Evolutionary conservation across 2,113 vertebrate species (phyloP).

Genomic region (Elaphurus davidianus): DNA sequence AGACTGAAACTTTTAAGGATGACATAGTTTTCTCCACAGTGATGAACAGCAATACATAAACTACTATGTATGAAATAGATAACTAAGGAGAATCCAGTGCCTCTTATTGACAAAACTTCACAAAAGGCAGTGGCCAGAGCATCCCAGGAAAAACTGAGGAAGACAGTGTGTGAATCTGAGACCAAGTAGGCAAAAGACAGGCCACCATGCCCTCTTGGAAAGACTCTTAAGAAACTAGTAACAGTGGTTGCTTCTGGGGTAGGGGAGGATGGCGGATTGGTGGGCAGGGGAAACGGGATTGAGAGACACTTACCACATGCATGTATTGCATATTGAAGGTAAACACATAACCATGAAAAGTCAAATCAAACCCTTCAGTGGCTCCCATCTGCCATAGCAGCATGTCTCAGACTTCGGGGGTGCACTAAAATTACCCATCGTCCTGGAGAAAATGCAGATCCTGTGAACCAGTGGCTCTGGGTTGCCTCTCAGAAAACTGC

Average conservation of each 20-base stretch:
- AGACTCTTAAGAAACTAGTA: not conserved
- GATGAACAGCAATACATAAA: not conserved
- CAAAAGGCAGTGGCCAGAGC: not conserved
- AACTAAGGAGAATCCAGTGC: not conserved
- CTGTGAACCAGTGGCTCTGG: not conserved
- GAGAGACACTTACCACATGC: not conserved
- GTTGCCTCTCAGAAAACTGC: not conserved
- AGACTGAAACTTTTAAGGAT: not conserved
- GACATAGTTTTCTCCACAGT: not conserved
- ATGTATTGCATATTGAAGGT: not conserved
- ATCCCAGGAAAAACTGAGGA: not conserved
- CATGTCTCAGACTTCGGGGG: not conserved
- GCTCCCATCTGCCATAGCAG: not conserved
- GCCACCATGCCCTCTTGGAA: not conserved
- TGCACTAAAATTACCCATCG: not conserved
- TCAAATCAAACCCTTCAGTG: not conserved
- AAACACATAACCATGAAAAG: not conserved
- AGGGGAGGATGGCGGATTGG: not conserved
- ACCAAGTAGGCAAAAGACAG: not conserved
- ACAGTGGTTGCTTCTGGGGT: not conserved
- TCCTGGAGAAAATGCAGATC: not conserved
- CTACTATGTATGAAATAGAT: not conserved
- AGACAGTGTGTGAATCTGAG: not conserved
- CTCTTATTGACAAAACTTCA: not conserved
- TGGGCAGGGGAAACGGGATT: fast-evolving